Evolutionary conservation across 2,888 invertebrate species (phyloP).

Genomic region (Andrena camellia): DNA sequence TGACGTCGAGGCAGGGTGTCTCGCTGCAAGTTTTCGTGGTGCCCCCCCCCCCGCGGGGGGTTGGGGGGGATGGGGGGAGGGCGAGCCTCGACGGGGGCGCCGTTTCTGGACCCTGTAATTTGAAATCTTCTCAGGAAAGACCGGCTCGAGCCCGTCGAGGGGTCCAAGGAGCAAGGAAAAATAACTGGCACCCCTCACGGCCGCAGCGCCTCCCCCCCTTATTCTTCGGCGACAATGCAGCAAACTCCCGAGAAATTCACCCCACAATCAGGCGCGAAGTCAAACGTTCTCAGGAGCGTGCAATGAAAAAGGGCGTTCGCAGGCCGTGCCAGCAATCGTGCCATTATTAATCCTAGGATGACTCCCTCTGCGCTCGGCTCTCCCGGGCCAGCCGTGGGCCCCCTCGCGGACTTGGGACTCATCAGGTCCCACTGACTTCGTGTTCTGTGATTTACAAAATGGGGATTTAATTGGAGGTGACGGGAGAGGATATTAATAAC

Average conservation of each 20-base stretch:
- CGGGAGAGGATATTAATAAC: too few species aligned
- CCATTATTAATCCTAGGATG: conserved; percentile 62
- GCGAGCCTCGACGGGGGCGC: conserved; percentile 69
- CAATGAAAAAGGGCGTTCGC: conserved; percentile 58
- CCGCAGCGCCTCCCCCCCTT: conserved; percentile 83
- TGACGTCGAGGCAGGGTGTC: conserved; percentile 66
- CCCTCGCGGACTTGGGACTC: background rate
- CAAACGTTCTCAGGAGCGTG: conserved; percentile 82
- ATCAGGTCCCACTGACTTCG: too few species aligned
- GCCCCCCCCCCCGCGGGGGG: too few species aligned
- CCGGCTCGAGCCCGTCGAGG: conserved; percentile 53
- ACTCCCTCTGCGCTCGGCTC: background rate
- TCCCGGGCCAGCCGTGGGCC: background rate
- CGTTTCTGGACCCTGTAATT: conserved; percentile 77
- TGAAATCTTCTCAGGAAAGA: conserved; percentile 82
- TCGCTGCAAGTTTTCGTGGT: conserved; percentile 69
- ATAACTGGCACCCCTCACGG: conserved; percentile 73
- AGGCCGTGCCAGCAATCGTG: conserved; percentile 65
- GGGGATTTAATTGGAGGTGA: too few species aligned
- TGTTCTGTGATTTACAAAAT: too few species aligned
- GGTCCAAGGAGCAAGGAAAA: conserved; percentile 53
- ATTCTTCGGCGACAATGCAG: conserved; percentile 82
- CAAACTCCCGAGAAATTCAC: conserved; percentile 85
- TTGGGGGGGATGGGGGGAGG: too few species aligned
- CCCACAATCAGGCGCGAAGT: conserved; percentile 83